Percentiles rank a stretch among this genome's conserved stretches.
phyloP scores from a whole-genome alignment of 2,797 vertebrate genomes.

The Tenualosa thibaudeaui region DNA sequence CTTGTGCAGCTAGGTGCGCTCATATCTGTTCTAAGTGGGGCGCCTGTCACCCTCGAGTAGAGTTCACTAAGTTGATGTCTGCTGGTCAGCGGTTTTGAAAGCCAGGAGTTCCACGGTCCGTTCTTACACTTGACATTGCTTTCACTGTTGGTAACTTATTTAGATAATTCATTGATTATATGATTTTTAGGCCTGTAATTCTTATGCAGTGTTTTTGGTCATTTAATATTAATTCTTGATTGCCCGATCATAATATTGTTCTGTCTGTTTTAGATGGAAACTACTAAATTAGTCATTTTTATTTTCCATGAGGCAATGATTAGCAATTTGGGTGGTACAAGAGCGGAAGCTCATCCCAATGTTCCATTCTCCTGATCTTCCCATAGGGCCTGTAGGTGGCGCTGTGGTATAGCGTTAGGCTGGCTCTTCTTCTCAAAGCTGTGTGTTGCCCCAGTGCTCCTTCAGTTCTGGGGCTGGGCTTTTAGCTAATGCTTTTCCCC shows the following conservation, averaged over 20 bases:
- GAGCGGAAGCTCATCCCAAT: background rate
- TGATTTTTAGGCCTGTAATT: background rate
- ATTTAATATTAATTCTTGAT: background rate
- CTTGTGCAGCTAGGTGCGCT: background rate
- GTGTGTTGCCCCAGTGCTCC: background rate
- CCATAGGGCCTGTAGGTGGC: constrained; percentile 60
- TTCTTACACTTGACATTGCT: background rate
- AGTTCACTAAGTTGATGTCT: background rate
- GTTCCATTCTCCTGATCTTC: constrained; percentile 45
- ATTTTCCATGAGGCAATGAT: background rate
- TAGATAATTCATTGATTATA: background rate
- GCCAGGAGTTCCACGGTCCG: background rate
- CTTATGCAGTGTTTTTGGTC: background rate
- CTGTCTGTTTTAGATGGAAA: background rate
- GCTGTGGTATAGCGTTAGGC: constrained; percentile 66
- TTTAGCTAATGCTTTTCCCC: constrained; percentile 18
- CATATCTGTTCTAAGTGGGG: background rate
- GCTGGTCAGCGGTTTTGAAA: background rate
- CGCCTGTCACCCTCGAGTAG: background rate
- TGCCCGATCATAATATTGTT: background rate
- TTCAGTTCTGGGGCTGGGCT: background rate
- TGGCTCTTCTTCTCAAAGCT: background rate
- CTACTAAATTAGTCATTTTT: background rate
- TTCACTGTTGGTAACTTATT: background rate
- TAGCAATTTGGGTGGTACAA: background rate